Percentiles rank a stretch among this genome's conserved stretches.
Conservation (phyloP, 35 echinoderm and acorn worm species). For the Holothuria glaberrima region DNA sequence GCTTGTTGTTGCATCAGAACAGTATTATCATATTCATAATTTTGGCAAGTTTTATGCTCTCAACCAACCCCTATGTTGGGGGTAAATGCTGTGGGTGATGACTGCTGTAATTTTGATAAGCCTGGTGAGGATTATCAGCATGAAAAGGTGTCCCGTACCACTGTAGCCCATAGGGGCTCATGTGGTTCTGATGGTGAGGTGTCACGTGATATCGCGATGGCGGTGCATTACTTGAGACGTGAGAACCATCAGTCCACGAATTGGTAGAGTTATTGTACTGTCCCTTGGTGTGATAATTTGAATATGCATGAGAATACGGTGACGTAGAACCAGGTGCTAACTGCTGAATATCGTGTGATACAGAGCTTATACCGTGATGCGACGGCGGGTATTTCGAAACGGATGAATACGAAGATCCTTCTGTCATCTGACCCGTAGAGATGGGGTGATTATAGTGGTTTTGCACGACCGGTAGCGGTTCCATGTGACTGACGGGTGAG, state of each 20-base stretch:
- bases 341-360: neutral
- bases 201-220: neutral
- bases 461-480: neutral
- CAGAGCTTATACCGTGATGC: neutral
- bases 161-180: neutral
- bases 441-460: constrained; percentile 22
- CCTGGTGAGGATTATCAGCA: neutral
- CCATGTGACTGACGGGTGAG: neutral
- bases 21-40: neutral
- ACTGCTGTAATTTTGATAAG: constrained; percentile 29
- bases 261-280: neutral
- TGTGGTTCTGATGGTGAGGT: constrained; percentile 15
- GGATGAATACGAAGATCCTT: neutral
- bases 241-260: neutral
- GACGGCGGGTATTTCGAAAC: neutral
- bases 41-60: constrained; percentile 9
- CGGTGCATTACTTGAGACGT: constrained; percentile 26
- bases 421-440: constrained; percentile 8
- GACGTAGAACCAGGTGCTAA: neutral
- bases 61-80: neutral
- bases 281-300: constrained; percentile 28
- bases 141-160: constrained; percentile 45
- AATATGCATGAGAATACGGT: constrained; percentile 25
- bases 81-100: constrained; percentile 32
- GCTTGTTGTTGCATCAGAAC: no score